These are phyloP conservation scores for Heliopora coerulea DNA, from an alignment of 92 coral and sea anemone species.

Conservation along the genomic window DNA sequence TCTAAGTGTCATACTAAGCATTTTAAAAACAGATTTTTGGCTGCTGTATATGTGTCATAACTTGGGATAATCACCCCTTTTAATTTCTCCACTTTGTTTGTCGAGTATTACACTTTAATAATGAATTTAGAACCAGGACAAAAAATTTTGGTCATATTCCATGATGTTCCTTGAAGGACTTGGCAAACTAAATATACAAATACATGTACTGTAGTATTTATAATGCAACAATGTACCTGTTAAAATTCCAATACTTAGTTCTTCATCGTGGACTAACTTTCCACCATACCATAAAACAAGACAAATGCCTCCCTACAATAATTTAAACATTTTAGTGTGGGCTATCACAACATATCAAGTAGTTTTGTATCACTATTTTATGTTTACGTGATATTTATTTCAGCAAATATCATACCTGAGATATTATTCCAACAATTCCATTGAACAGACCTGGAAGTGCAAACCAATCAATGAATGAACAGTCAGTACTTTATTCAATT, in stretches of 20 bases:
- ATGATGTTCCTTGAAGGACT: too few relatives aligned
- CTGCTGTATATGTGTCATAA: too few relatives aligned
- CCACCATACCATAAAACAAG: constrained; percentile 98
- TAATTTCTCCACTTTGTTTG: too few relatives aligned
- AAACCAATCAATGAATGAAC: background rate
- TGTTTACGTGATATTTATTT: background rate
- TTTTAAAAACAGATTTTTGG: background rate
- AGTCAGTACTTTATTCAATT: too few relatives aligned
- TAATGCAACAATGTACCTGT: constrained; percentile 84
- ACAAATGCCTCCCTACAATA: constrained; percentile 73
- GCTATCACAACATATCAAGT: too few relatives aligned
- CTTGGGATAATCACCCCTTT: too few relatives aligned
- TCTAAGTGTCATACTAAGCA: constrained; percentile 1
- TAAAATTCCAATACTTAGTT: constrained; percentile 79
- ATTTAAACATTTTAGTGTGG: background rate
- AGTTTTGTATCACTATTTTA: background rate
- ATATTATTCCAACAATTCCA: constrained; percentile 74
- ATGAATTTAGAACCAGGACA: too few relatives aligned
- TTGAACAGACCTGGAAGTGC: constrained; percentile 64
- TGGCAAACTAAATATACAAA: too few relatives aligned
- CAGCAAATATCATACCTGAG: constrained; percentile 58
- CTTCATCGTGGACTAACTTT: constrained; percentile 74
- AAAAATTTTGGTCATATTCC: too few relatives aligned
- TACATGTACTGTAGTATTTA: too few relatives aligned
- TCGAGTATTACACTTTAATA: too few relatives aligned